Conservation (phyloP, 1,140 invertebrate species). For the Calephelis nemesis region DNA sequence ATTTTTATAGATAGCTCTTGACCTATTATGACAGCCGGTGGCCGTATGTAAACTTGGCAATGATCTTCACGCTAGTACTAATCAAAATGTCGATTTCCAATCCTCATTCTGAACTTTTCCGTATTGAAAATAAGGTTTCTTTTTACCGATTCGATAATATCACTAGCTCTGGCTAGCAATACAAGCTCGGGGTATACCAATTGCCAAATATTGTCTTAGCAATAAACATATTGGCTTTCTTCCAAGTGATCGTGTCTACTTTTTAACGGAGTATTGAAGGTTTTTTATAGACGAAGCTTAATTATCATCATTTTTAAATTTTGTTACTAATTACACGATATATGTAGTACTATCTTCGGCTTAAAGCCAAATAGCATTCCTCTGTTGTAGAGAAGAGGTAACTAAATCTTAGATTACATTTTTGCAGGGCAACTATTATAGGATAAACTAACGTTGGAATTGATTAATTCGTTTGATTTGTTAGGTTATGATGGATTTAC, state of each 20-base stretch:
- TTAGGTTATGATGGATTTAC: too few relatives aligned
- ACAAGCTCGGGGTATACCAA: conserved; percentile 1
- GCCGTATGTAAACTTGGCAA: conserved; percentile 17
- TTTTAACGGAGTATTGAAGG: conserved; percentile 9
- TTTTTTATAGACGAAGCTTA: neutral
- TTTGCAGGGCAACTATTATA: too few relatives aligned
- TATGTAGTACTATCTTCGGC: too few relatives aligned
- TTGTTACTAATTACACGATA: neutral
- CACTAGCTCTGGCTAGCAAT: conserved; percentile 8
- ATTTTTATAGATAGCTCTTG: neutral
- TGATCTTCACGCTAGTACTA: neutral
- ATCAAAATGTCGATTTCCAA: neutral
- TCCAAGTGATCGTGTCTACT: conserved; percentile 5
- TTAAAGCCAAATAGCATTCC: too few relatives aligned
- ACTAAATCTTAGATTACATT: too few relatives aligned
- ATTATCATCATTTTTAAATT: neutral
- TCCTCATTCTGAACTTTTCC: neutral
- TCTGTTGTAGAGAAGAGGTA: too few relatives aligned
- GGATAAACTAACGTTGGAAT: too few relatives aligned
- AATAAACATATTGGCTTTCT: conserved; percentile 16
- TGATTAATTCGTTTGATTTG: too few relatives aligned
- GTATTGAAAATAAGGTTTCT: neutral
- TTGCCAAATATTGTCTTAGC: conserved; percentile 18
- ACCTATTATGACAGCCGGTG: conserved; percentile 5
- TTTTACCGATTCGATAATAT: neutral